phyloP scores from a whole-genome alignment of 2,797 vertebrate genomes.

The Mastacembelus armatus region DNA sequence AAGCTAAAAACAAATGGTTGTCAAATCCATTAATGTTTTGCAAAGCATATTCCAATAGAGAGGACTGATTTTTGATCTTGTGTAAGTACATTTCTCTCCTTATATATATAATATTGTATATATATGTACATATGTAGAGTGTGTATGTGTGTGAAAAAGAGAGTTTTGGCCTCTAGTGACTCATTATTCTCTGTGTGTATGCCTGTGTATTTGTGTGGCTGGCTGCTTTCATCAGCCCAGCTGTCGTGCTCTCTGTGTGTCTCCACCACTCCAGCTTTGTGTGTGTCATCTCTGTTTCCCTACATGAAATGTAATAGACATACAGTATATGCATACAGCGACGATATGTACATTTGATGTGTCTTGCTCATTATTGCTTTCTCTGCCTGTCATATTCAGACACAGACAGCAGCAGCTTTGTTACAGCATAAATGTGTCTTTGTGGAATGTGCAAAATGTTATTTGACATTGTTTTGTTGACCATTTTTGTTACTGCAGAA shows the following conservation, averaged over 20 bases:
- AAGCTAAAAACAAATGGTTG: constrained; percentile 12
- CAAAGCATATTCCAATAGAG: not conserved
- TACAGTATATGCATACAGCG: constrained; percentile 45
- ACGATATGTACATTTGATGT: constrained; percentile 28
- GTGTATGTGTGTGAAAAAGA: constrained; percentile 2
- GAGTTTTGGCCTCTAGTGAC: constrained; percentile 49
- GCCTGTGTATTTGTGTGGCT: constrained; percentile 23
- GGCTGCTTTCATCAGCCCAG: constrained; percentile 64
- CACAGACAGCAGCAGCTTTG: constrained; percentile 28
- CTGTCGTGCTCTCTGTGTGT: constrained; percentile 48
- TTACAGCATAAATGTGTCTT: not conserved
- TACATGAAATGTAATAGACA: constrained; percentile 42
- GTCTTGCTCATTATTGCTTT: constrained; percentile 24
- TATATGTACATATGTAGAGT: too few relatives aligned
- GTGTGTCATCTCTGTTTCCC: constrained; percentile 54
- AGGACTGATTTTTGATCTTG: too few relatives aligned
- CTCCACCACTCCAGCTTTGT: constrained; percentile 27
- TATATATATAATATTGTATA: too few relatives aligned
- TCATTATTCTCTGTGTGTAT: constrained; percentile 52
- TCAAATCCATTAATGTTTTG: not conserved
- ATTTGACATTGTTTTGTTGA: constrained; percentile 11
- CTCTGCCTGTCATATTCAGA: not conserved
- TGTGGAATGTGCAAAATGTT: not conserved
- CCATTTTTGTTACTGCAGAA: not conserved
- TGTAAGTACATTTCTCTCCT: too few relatives aligned